A percentile compares a stretch with the other conserved stretches of the same genome.
Evolutionary conservation across 2,888 invertebrate genomes (phyloP).

Genomic region (Hesperia comma): DNA sequence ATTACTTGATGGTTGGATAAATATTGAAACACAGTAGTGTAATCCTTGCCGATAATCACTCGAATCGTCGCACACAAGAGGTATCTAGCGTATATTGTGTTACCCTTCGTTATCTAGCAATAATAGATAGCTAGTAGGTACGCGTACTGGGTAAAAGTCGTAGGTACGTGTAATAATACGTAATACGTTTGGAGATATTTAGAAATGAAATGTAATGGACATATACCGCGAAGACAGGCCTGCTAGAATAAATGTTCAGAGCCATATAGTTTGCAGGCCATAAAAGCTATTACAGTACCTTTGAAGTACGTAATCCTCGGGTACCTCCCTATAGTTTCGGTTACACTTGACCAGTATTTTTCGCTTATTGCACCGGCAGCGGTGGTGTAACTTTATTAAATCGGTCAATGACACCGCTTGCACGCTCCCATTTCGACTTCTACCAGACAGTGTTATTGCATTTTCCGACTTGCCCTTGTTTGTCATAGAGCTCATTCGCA

Average conservation of each 20-base stretch:
- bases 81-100: no score
- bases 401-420: neutral
- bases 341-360: neutral
- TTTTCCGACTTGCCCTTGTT: slow-evolving; percentile 10
- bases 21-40: slow-evolving; percentile 6
- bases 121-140: no score
- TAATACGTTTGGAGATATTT: no score
- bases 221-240: no score
- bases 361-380: slow-evolving; percentile 2
- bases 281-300: no score
- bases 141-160: no score
- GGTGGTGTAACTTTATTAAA: slow-evolving; percentile 3
- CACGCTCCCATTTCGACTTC: neutral
- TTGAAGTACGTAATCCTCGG: neutral
- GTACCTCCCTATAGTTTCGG: neutral
- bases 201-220: no score
- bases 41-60: neutral
- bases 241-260: no score
- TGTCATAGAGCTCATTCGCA: slow-evolving; percentile 4
- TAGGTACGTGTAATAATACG: no score
- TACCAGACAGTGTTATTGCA: neutral
- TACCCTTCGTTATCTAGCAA: no score
- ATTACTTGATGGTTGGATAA: neutral
- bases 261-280: no score
- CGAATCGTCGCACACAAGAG: neutral